A percentile compares a stretch with the other conserved stretches of the same genome.
phyloP scores from a whole-genome alignment of 2,113 vertebrate genomes.

The Sceloporus tristichus region DNA sequence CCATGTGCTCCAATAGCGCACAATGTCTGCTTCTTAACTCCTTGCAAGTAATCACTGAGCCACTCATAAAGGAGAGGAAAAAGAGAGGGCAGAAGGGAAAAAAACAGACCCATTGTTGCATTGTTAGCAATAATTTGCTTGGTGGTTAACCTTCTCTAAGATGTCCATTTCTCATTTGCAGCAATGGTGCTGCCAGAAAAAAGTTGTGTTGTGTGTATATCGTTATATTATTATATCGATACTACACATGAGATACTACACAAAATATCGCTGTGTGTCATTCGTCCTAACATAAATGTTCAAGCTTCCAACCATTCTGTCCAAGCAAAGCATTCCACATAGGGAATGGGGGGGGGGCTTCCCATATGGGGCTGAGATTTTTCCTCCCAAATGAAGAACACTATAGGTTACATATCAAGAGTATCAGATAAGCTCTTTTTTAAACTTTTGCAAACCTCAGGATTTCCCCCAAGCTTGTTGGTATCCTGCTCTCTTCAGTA shows the following conservation, averaged over 20 bases:
- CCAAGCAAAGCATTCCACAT: too few species aligned
- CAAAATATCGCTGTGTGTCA: background rate
- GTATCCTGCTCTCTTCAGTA: background rate
- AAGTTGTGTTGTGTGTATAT: fast-evolving
- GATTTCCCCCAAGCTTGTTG: background rate
- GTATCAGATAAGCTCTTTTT: background rate
- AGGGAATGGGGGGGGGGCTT: too few species aligned
- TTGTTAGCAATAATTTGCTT: slow-evolving; percentile 51
- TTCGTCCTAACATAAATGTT: background rate
- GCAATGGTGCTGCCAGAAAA: background rate
- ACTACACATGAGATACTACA: background rate
- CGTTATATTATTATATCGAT: background rate
- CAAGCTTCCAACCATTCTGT: background rate
- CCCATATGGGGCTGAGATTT: background rate
- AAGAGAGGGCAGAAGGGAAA: background rate
- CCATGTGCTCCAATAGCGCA: slow-evolving; percentile 44
- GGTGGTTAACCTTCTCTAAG: slow-evolving; percentile 49
- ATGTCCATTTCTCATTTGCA: slow-evolving; percentile 21
- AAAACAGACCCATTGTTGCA: slow-evolving; percentile 44
- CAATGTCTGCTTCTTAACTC: slow-evolving; percentile 58
- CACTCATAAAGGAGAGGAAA: slow-evolving; percentile 34
- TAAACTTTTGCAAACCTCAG: background rate
- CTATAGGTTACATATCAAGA: too few species aligned
- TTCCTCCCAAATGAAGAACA: background rate
- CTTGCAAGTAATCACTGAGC: slow-evolving; percentile 45